A percentile compares a stretch with the other conserved stretches of the same genome.
Evolutionary conservation across 2,888 invertebrate species (phyloP).

Genomic region (Ernsta delagoae): DNA sequence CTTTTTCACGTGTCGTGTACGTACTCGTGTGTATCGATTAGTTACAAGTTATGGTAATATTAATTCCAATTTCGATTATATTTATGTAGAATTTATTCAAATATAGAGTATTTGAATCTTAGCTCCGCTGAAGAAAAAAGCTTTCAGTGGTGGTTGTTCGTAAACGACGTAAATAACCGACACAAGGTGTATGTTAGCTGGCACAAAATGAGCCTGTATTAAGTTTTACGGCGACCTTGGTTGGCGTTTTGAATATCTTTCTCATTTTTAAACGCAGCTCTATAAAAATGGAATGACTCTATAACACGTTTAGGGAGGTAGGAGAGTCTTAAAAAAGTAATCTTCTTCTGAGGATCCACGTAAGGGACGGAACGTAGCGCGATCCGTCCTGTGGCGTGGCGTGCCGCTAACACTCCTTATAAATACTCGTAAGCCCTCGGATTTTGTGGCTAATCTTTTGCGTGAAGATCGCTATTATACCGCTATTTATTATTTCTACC

Average conservation of each 20-base stretch:
- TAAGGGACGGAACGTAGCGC: constrained; percentile 42
- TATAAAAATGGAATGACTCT: constrained; percentile 8
- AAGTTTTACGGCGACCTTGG: constrained; percentile 10
- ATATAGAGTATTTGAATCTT: no score
- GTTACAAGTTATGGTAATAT: no score
- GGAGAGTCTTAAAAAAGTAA: constrained; percentile 34
- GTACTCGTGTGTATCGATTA: no score
- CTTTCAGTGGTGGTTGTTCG: not conserved
- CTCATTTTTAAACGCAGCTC: constrained; percentile 9
- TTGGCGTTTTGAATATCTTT: constrained; percentile 14
- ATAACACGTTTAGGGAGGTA: not conserved
- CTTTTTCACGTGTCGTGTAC: no score
- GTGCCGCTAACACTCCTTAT: constrained; percentile 79
- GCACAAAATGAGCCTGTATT: not conserved
- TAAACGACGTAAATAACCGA: not conserved
- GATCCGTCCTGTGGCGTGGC: constrained; percentile 68
- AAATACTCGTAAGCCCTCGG: constrained; percentile 82
- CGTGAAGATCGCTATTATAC: constrained; percentile 82
- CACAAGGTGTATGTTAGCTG: not conserved
- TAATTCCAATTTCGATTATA: no score
- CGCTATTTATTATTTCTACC: constrained; percentile 80
- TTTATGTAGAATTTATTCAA: no score
- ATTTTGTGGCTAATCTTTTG: constrained; percentile 83
- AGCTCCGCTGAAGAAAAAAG: not conserved
- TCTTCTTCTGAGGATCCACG: constrained; percentile 37